Evolutionary conservation across 2,888 invertebrate genomes (phyloP).

Genomic region (Drosophila pegasa): DNA sequence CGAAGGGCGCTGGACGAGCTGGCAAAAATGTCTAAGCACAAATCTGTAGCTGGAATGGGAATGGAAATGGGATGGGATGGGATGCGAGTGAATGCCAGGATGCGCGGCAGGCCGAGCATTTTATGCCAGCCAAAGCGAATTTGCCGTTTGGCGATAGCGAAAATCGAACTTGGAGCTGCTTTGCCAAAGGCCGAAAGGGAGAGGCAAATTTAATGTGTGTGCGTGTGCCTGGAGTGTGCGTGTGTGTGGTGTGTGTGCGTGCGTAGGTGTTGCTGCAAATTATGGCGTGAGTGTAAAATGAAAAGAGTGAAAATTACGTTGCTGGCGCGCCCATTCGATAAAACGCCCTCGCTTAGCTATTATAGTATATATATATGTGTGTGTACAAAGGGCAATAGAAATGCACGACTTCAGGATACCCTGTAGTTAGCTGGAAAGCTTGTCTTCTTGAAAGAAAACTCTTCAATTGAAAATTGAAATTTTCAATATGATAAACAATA

Average conservation of each 20-base stretch:
- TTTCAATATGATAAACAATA: too few species aligned
- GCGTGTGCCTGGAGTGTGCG: slow-evolving; percentile 10
- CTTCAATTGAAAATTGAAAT: too few species aligned
- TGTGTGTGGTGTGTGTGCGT: slow-evolving; percentile 16
- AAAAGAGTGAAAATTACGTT: slow-evolving; percentile 57
- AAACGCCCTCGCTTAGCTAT: slow-evolving; percentile 9
- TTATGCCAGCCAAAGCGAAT: slow-evolving; percentile 52
- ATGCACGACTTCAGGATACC: not conserved
- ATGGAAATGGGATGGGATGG: too few species aligned
- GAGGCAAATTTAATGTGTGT: slow-evolving; percentile 48
- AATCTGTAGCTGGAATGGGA: slow-evolving; percentile 19
- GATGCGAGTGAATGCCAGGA: slow-evolving; percentile 8
- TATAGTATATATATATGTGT: not conserved
- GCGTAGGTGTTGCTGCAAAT: slow-evolving; percentile 32
- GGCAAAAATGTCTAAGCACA: slow-evolving; percentile 26
- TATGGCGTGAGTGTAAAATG: slow-evolving; percentile 24
- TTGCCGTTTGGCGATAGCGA: slow-evolving; percentile 19
- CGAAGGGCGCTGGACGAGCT: slow-evolving; percentile 19
- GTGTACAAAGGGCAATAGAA: not conserved
- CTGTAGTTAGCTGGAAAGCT: not conserved
- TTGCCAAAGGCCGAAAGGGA: not conserved
- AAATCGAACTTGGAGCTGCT: slow-evolving; percentile 30
- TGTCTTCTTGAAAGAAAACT: too few species aligned
- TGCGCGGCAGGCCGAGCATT: slow-evolving; percentile 25
- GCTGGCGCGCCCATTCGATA: slow-evolving; percentile 27